Evolutionary conservation across 2,797 vertebrate genomes (phyloP).

Genomic region (Danio tinwini): DNA sequence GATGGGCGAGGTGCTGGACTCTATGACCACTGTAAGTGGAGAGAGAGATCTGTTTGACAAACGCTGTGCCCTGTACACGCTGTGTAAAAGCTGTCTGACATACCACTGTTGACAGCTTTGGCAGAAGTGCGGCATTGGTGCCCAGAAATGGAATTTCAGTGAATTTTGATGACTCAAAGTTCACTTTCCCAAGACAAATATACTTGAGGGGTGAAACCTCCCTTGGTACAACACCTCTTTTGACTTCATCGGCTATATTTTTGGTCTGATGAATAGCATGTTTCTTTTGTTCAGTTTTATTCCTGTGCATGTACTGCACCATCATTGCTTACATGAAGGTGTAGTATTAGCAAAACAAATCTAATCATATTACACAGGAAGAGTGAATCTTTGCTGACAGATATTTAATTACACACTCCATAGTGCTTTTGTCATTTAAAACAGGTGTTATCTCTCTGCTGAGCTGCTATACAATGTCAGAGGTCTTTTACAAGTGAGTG

Average conservation of each 20-base stretch:
- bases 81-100: constrained; percentile 68
- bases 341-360: constrained; percentile 18
- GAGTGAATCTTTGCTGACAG: constrained; percentile 55
- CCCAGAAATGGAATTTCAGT: constrained; percentile 58
- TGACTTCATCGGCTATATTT: constrained; percentile 38
- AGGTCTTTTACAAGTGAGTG: constrained; percentile 44
- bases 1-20: constrained; percentile 57
- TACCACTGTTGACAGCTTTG: constrained; percentile 71
- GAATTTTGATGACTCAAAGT: constrained; percentile 59
- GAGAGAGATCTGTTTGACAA: constrained; percentile 68
- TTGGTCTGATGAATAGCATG: constrained; percentile 8
- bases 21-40: constrained; percentile 61
- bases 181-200: constrained; percentile 56
- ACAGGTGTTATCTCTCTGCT: constrained; percentile 3
- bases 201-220: constrained; percentile 48
- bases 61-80: constrained; percentile 67
- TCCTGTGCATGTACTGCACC: neutral
- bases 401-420: constrained; percentile 70
- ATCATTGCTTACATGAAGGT: neutral
- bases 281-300: constrained; percentile 30
- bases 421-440: constrained; percentile 40
- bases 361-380: constrained; percentile 17
- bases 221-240: constrained; percentile 21
- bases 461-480: constrained; percentile 25
- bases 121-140: constrained; percentile 59